Percentiles rank a stretch among this genome's conserved stretches.
These are phyloP conservation scores for Gadus macrocephalus DNA, from an alignment of 2,113 vertebrate genomes.

Conservation along the genomic window DNA sequence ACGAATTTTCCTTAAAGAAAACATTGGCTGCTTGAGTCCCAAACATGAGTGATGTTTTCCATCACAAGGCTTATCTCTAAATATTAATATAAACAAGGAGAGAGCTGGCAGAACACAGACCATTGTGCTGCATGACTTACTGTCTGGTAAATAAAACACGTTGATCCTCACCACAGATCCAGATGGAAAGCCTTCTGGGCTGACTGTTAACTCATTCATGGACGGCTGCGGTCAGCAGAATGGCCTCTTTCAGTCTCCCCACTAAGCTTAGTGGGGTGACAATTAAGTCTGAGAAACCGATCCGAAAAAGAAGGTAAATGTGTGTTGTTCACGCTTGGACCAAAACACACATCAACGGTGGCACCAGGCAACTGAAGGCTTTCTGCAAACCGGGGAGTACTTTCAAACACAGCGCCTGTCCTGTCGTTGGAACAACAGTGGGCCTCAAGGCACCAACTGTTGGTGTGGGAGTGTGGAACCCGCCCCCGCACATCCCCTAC, in stretches of 20 bases:
- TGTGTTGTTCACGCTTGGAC: background rate
- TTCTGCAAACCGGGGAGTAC: conserved; percentile 24
- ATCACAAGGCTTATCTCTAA: too few species aligned
- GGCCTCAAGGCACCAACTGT: conserved; percentile 24
- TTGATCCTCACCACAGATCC: conserved; percentile 35
- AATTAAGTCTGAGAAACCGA: conserved; percentile 6
- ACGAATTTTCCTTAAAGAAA: too few species aligned
- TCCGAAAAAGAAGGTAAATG: conserved; percentile 18
- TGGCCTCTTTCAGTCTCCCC: conserved; percentile 31
- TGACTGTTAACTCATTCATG: conserved; percentile 32
- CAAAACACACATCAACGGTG: background rate
- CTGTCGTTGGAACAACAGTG: conserved; percentile 28
- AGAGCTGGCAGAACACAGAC: conserved; percentile 19
- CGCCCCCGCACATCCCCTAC: background rate
- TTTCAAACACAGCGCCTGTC: conserved; percentile 16
- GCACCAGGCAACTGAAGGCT: background rate
- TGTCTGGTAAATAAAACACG: conserved; percentile 44
- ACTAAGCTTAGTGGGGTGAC: conserved; percentile 4
- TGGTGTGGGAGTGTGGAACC: conserved; percentile 46
- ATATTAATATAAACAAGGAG: background rate
- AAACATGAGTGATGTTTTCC: too few species aligned
- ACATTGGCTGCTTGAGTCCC: too few species aligned
- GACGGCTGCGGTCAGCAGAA: conserved; percentile 29
- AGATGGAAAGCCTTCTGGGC: conserved; percentile 38
- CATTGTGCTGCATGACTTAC: too few species aligned